Percentiles rank a stretch among this genome's conserved stretches.
Conservation (phyloP, 2,113 vertebrate species). For the Aptenodytes patagonicus region DNA sequence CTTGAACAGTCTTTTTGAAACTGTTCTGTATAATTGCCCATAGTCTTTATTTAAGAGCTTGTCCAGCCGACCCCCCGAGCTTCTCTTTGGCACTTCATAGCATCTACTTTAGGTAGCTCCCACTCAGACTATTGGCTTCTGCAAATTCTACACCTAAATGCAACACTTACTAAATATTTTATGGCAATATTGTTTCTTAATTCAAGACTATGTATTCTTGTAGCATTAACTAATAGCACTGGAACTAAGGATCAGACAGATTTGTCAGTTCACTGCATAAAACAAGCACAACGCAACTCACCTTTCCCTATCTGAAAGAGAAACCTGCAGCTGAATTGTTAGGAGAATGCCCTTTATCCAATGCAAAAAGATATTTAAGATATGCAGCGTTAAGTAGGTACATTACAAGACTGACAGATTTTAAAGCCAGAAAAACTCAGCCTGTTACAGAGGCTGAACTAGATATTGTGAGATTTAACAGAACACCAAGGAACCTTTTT, state of each 20-base stretch:
- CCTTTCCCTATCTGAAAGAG: not conserved
- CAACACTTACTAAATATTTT: not conserved
- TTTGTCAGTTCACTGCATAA: not conserved
- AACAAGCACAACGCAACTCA: not conserved
- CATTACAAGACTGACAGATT: not conserved
- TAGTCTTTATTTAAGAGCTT: not conserved
- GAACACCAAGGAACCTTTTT: not conserved
- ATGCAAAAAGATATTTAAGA: not conserved
- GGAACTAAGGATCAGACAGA: not conserved
- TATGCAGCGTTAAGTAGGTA: not conserved
- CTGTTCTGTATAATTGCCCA: not conserved
- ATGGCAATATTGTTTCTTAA: not conserved
- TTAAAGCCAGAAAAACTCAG: not conserved
- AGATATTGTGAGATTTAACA: not conserved
- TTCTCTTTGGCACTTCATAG: not conserved
- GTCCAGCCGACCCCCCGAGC: not conserved
- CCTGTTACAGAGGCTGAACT: not conserved
- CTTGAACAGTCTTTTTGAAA: not conserved
- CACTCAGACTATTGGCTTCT: not conserved
- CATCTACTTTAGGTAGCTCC: not conserved
- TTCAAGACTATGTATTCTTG: not conserved
- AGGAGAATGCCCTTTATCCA: not conserved
- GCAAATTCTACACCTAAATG: not conserved
- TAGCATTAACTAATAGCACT: not conserved
- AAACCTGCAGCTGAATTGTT: not conserved